Conservation (phyloP, 2,797 vertebrate species). For the Pangasius sanitwongsei region DNA sequence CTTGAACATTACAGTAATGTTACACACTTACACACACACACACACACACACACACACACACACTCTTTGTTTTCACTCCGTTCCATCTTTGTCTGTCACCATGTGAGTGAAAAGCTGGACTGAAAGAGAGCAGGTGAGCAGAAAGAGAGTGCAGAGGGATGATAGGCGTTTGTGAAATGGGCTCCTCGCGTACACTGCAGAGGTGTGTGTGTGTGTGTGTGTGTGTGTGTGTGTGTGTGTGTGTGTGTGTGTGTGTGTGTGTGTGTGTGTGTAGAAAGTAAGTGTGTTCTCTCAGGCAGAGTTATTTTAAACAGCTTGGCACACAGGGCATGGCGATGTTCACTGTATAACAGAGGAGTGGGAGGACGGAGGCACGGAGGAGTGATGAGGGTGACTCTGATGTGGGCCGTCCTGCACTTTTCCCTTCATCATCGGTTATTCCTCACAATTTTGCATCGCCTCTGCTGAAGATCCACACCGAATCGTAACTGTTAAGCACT, state of each 20-base stretch:
- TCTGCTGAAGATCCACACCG: neutral
- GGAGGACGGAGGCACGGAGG: slow-evolving; percentile 13
- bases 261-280: neutral
- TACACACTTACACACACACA: slow-evolving; percentile 13
- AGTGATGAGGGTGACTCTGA: slow-evolving; percentile 12
- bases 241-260: neutral
- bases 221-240: neutral
- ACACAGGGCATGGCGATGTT: slow-evolving; percentile 17
- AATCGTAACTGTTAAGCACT: neutral
- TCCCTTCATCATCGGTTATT: neutral
- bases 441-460: neutral
- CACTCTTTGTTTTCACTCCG: neutral
- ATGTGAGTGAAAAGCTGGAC: slow-evolving; percentile 7
- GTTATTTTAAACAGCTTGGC: slow-evolving; percentile 42
- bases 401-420: neutral
- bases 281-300: slow-evolving; percentile 25
- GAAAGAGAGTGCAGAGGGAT: slow-evolving; percentile 28
- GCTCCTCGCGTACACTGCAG: slow-evolving; percentile 18
- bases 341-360: slow-evolving; percentile 26
- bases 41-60: slow-evolving; percentile 11
- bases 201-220: neutral
- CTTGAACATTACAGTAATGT: slow-evolving; percentile 33
- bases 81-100: neutral
- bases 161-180: neutral
- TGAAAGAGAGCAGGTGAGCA: slow-evolving; percentile 28